A percentile compares a stretch with the other conserved stretches of the same genome.
Evolutionary conservation across 2,888 invertebrate genomes (phyloP).

Genomic region (Troides aeacus): DNA sequence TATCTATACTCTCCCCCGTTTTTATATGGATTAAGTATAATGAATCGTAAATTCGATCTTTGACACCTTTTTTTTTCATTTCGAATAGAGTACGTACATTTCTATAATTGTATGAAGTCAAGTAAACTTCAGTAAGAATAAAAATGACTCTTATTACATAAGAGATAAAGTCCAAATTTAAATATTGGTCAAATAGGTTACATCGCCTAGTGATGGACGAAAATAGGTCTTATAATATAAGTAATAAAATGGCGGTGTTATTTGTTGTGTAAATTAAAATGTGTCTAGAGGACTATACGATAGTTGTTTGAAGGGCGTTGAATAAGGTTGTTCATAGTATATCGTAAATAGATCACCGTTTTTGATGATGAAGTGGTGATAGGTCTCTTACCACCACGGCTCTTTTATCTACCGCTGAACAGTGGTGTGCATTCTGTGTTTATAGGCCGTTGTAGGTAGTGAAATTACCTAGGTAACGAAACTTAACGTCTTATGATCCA

Average conservation of each 20-base stretch:
- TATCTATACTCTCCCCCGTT: constrained; percentile 52
- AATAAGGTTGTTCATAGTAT: constrained; percentile 5
- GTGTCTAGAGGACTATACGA: constrained; percentile 51
- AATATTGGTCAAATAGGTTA: neutral
- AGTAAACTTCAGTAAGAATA: constrained; percentile 15
- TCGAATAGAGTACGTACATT: constrained; percentile 67
- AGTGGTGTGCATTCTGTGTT: too few species aligned
- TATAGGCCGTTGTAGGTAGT: too few species aligned
- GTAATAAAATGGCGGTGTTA: constrained; percentile 24
- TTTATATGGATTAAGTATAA: constrained; percentile 77
- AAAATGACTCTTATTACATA: neutral
- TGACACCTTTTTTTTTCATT: constrained; percentile 77
- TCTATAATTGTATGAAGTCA: constrained; percentile 58
- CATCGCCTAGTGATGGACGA: constrained; percentile 19
- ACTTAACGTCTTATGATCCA: too few species aligned
- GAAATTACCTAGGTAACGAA: too few species aligned
- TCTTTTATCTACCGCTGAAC: too few species aligned
- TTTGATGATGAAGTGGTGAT: too few species aligned
- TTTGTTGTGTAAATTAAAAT: constrained; percentile 62
- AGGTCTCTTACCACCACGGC: too few species aligned
- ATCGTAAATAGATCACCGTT: too few species aligned
- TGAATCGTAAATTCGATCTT: constrained; percentile 81
- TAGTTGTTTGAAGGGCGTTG: constrained; percentile 48
- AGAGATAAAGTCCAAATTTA: constrained; percentile 9
- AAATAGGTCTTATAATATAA: constrained; percentile 25